These are phyloP conservation scores for Bursaphelenchus okinawaensis DNA, from an alignment of 2,888 invertebrate genomes.

Conservation along the genomic window DNA sequence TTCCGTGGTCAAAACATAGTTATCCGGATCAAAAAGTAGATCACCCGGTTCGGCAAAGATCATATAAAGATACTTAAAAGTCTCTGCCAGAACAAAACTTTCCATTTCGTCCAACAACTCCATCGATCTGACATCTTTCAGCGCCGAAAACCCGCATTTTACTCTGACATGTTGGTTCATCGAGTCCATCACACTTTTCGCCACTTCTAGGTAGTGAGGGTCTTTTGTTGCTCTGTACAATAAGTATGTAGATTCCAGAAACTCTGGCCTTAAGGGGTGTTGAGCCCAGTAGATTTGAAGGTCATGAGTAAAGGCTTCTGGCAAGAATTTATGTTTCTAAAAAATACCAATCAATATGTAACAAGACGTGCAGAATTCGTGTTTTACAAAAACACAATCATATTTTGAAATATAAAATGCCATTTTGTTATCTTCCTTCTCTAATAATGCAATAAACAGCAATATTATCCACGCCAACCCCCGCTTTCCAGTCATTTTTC, in stretches of 20 bases:
- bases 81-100: constrained; percentile 93
- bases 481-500: no score
- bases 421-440: no score
- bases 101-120: constrained; percentile 87
- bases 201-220: constrained; percentile 87
- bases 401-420: no score
- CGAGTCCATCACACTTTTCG: constrained; percentile 78
- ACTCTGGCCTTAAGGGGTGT: constrained; percentile 91
- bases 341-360: no score
- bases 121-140: constrained; percentile 84
- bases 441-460: no score
- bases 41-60: constrained; percentile 83
- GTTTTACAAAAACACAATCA: no score
- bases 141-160: constrained; percentile 92
- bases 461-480: no score
- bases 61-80: constrained; percentile 91
- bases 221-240: constrained; percentile 88
- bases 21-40: constrained; percentile 60
- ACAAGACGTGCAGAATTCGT: no score
- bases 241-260: constrained; percentile 95
- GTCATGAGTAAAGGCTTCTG: constrained; percentile 95
- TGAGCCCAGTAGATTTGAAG: constrained; percentile 98
- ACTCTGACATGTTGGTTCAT: constrained; percentile 84
- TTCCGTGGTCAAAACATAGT: constrained; percentile 66
- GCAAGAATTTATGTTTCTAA: constrained; percentile 84